Base-by-base conservation (phyloP, 2,113 vertebrate genomes). In the Protobothrops flavoviridis region DNA sequence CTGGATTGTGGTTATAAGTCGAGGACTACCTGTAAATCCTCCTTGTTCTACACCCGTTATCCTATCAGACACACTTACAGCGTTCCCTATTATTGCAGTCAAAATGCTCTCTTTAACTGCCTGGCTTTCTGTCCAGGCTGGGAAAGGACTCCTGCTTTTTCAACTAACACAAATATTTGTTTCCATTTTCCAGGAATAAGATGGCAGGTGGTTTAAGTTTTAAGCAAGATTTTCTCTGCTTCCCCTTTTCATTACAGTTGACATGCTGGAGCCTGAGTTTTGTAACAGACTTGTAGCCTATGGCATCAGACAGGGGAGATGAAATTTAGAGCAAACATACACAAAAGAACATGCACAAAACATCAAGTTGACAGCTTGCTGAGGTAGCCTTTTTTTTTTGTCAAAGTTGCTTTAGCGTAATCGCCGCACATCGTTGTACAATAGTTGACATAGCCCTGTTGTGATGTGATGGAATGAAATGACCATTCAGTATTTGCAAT, bases 361-460 rank as follows among this genome's bases (percentile, higher is more conserved):
- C 92, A 95, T 95, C 95, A 95, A 95, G 89, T 86, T 90, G 96
- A 96, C 94, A 96, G 96, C 94, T 95, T 97, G 97, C 96, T 97
- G 97, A 97, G 96, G 94, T 91, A 59, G 90, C 93, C 93, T 1
- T 10, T 50, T 50, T 50, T 39, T 81, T 81, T 95, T 96, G 90
- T 88, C 89, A 0, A 91, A 69, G 90, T 1, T 39, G 89, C 64
- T 94, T 39, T n/a, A 87, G 69, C 48, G 2, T 48, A 86, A 56
- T 4, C 56, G 92, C 81, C 15, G 0, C 26, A 7, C 87, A 89
- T 21, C 24, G 95, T 95, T 21, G 57, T 53, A 91, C 92, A 43
- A 56, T 4, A 23, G 94, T 74, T 93, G 94, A 93, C 88, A 59
- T 0, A 53, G 95, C 93, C 93, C 64, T 88, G 69, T 90, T 94